A percentile compares a stretch with the other conserved stretches of the same genome.
phyloP scores from a whole-genome alignment of 2,113 vertebrate species.

The Promerops cafer region DNA sequence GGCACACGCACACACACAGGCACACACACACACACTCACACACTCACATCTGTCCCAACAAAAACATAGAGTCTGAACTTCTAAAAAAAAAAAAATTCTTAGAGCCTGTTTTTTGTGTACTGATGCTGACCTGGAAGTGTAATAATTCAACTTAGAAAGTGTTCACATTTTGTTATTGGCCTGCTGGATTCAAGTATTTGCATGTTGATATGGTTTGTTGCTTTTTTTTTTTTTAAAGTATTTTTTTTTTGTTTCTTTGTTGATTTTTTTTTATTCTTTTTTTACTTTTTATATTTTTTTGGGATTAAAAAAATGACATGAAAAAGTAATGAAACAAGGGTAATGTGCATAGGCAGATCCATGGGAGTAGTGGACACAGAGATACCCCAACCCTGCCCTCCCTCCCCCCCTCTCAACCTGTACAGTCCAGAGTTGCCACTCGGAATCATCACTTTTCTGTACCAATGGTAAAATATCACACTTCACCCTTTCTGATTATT shows the following conservation, averaged over 20 bases:
- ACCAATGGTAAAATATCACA: constrained; percentile 59
- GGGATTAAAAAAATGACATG: constrained; percentile 74
- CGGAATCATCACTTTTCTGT: background rate
- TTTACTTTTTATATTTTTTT: constrained; percentile 57
- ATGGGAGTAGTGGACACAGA: constrained; percentile 55
- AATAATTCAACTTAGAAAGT: constrained; percentile 77
- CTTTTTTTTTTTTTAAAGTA: background rate
- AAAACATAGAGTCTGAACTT: constrained; percentile 66
- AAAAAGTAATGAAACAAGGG: constrained; percentile 76
- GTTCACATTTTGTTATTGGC: constrained; percentile 96
- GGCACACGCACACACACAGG: background rate
- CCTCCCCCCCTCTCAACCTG: constrained; percentile 36
- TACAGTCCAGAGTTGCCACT: constrained; percentile 41
- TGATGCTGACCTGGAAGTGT: constrained; percentile 78
- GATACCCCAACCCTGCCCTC: constrained; percentile 30
- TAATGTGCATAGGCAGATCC: constrained; percentile 80
- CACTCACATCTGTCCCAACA: constrained; percentile 28
- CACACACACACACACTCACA: background rate
- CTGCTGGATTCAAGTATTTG: constrained; percentile 98
- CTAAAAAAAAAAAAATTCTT: constrained; percentile 44
- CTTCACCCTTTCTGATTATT: constrained; percentile 67
- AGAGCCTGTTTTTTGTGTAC: constrained; percentile 75
- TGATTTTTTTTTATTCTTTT: background rate
- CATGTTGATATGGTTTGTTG: constrained; percentile 79
- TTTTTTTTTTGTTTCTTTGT: background rate